phyloP scores from a whole-genome alignment of 2,888 invertebrate species.

The Lochmaea crataegi region DNA sequence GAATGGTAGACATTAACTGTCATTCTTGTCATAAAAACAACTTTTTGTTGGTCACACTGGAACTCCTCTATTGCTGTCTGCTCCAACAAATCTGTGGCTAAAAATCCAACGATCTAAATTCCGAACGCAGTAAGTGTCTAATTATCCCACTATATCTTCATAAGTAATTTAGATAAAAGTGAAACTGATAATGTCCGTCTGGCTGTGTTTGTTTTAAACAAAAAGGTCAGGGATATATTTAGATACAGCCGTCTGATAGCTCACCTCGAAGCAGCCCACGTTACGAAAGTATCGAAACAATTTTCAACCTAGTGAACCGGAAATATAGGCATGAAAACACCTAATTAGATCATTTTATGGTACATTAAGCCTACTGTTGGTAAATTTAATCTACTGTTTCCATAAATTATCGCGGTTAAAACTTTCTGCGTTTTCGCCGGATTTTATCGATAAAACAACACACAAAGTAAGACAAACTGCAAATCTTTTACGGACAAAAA shows the following conservation, averaged over 20 bases:
- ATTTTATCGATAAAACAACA: slow-evolving; percentile 13
- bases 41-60: too few species aligned
- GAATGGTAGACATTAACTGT: too few species aligned
- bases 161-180: background rate
- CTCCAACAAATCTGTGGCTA: too few species aligned
- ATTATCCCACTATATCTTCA: too few species aligned
- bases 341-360: slow-evolving; percentile 30
- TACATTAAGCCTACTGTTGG: slow-evolving; percentile 23
- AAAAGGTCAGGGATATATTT: slow-evolving; percentile 11
- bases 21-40: too few species aligned
- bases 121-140: too few species aligned
- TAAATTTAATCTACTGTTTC: slow-evolving; percentile 8
- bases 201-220: background rate
- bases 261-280: slow-evolving; percentile 11
- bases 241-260: slow-evolving; percentile 9
- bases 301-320: slow-evolving; percentile 26
- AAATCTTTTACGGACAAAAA: background rate
- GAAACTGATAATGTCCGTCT: background rate
- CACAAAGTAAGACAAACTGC: slow-evolving; percentile 13
- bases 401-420: slow-evolving; percentile 17
- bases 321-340: slow-evolving; percentile 32
- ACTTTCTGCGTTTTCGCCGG: slow-evolving; percentile 20
- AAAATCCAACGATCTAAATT: too few species aligned
- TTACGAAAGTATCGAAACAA: slow-evolving; percentile 24
- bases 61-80: too few species aligned